Base-by-base conservation (phyloP, 2,113 vertebrate genomes). In the Hyperopisus bebe region DNA sequence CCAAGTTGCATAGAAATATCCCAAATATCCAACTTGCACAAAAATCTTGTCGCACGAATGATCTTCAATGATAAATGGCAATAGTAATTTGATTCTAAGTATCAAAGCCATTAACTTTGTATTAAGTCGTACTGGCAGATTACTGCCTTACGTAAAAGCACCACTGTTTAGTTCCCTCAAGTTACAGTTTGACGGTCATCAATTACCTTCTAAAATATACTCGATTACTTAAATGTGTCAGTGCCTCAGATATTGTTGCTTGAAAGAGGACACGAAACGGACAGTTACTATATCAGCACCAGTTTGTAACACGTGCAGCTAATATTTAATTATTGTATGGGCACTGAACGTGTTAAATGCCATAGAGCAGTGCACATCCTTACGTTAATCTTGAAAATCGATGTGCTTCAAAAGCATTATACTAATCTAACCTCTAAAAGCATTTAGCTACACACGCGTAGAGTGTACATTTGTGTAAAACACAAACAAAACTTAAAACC, bases 21-120 rank as follows among this genome's bases (percentile, higher is more conserved):
- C 19, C 53, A n/a, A 0, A 80, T 47, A 88, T 11, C 0, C 66
- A 58, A 27, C 5, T 17, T 24, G 82, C 39, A 46, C 8, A 44
- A 21, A 84, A 89, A 90, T 91, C 92, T 93, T 62, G 90, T 74
- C 0, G 27, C 27, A 35, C 31, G 11, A 35, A 74, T 5, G n/a
- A 27, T 74, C 9, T 74, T 74, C 66, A 35, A 10, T 35, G 35
- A 74, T 74, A n/a, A 74, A 31, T 5, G 9, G 27, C 13, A 74
- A 13, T 13, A 74, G n/a, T 35, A 27, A 74, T 11, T 74, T 74
- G 66, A 74, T 74, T 27, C 11, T 5, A 74, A 0, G 11, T 15
- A 27, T 35, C 9, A 74, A 74, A 35, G 27, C 11, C n/a, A 27
- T 70, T 31, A 31, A 31, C 66, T 27, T 10, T 11, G 9, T 70